Evolutionary conservation across 2,797 vertebrate species (phyloP).

Genomic region (Sus cebifrons): DNA sequence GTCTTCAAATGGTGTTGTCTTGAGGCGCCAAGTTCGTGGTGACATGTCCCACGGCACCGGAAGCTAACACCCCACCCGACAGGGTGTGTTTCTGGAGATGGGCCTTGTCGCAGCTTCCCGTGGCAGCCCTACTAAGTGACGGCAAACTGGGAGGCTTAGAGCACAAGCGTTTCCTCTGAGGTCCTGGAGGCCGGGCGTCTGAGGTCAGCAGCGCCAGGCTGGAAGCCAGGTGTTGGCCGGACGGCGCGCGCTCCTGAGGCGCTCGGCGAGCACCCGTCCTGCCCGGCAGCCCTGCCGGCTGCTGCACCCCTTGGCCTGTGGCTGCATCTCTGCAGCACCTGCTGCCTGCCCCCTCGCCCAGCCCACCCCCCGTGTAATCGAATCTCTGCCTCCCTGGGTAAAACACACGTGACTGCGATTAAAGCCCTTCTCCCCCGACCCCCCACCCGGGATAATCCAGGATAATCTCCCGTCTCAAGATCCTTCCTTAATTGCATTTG

Average conservation of each 20-base stretch:
- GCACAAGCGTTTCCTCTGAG: rapidly evolving
- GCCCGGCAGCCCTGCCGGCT: rapidly evolving
- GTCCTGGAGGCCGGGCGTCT: rapidly evolving
- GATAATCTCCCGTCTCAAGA: rapidly evolving
- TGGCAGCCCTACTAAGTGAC: rapidly evolving
- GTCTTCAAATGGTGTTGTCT: rapidly evolving
- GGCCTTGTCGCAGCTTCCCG: rapidly evolving
- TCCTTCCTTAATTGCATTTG: rapidly evolving
- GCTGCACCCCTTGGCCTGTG: rapidly evolving
- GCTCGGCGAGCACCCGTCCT: rapidly evolving
- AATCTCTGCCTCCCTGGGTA: rapidly evolving
- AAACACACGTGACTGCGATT: rapidly evolving
- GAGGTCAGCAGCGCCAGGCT: rapidly evolving
- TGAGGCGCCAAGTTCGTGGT: not conserved
- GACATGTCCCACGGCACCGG: rapidly evolving
- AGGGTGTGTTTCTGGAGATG: too few species aligned
- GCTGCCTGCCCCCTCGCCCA: not conserved
- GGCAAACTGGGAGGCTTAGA: rapidly evolving
- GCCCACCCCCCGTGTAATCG: not conserved
- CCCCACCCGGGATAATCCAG: rapidly evolving
- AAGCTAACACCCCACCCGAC: rapidly evolving
- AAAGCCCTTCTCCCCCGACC: not conserved
- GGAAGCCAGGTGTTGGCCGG: rapidly evolving
- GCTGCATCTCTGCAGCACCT: rapidly evolving
- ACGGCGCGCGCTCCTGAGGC: rapidly evolving